These are phyloP conservation scores for Tenrec ecaudatus DNA, from an alignment of 2,113 vertebrate genomes.

Conservation along the genomic window DNA sequence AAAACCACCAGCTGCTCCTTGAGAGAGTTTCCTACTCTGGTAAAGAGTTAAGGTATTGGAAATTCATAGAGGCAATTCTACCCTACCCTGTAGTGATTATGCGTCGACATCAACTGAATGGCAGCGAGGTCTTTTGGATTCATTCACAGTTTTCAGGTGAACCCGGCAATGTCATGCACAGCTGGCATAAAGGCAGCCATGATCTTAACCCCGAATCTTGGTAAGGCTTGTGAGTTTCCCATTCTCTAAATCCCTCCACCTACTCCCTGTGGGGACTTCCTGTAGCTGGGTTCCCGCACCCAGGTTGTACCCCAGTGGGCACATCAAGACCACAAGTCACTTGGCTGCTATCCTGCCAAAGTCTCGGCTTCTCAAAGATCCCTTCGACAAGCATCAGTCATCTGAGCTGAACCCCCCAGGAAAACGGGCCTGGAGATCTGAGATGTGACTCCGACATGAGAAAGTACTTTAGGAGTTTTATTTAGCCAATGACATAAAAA, in stretches of 20 bases:
- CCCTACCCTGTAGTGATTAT: no score
- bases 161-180: background rate
- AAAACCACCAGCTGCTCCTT: background rate
- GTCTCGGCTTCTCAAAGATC: background rate
- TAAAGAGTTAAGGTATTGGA: no score
- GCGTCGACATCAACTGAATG: no score
- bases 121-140: no score
- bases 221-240: background rate
- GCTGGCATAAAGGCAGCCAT: background rate
- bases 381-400: background rate
- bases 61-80: no score
- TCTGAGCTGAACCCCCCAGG: background rate
- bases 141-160: background rate
- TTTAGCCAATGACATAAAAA: background rate
- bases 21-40: no score
- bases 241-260: background rate
- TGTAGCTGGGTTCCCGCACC: background rate
- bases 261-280: background rate
- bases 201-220: background rate
- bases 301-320: background rate
- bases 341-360: background rate
- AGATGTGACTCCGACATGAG: background rate
- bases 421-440: background rate
- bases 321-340: rapidly evolving
- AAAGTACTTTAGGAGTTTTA: background rate